Evolutionary conservation across 2,797 vertebrate species (phyloP).

Genomic region (Anas capensis): DNA sequence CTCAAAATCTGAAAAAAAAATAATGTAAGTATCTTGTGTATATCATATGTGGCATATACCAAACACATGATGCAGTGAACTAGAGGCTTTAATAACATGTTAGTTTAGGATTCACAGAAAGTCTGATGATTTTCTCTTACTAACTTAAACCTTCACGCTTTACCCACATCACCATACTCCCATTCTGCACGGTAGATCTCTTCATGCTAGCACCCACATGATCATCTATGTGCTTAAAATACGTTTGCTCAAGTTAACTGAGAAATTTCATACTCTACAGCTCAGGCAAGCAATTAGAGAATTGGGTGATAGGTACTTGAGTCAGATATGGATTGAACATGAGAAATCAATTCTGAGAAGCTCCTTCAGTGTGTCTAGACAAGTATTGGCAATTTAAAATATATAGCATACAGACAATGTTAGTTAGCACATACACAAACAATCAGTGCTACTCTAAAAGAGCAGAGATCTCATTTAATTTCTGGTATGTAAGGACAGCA

Average conservation of each 20-base stretch:
- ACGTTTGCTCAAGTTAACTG: not conserved
- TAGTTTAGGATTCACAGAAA: not conserved
- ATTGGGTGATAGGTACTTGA: not conserved
- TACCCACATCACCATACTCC: not conserved
- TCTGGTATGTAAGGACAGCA: not conserved
- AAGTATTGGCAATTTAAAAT: not conserved
- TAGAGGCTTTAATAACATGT: not conserved
- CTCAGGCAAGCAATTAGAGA: not conserved
- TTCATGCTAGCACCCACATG: not conserved
- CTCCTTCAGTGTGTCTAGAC: not conserved
- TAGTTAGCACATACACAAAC: no score
- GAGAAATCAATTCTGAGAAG: slow-evolving; percentile 16
- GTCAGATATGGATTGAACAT: not conserved
- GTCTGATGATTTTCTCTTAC: not conserved
- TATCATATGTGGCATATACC: not conserved
- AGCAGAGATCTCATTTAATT: not conserved
- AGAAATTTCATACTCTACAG: not conserved
- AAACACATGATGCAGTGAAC: accelerated
- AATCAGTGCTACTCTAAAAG: not conserved
- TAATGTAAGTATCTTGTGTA: not conserved
- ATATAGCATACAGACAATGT: not conserved
- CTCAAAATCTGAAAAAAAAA: not conserved
- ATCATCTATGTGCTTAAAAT: not conserved
- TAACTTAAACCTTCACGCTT: not conserved
- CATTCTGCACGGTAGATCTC: not conserved